A percentile compares a stretch with the other conserved stretches of the same genome.
phyloP scores from a whole-genome alignment of 2,113 vertebrate genomes.

The Daubentonia madagascariensis region DNA sequence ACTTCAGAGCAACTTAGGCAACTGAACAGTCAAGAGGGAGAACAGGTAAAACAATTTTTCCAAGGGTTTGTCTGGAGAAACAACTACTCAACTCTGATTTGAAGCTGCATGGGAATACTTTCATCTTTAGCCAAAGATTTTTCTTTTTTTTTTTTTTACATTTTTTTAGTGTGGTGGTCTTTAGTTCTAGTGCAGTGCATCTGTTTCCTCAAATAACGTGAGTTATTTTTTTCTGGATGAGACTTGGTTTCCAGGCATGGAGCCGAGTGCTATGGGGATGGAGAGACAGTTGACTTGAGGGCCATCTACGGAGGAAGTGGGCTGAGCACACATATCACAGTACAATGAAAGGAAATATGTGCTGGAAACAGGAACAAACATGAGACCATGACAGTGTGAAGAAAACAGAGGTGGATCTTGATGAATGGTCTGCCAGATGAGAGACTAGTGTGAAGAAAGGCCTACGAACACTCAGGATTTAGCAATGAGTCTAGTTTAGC shows the following conservation, averaged over 20 bases:
- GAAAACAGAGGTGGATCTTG: background rate
- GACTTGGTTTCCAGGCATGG: background rate
- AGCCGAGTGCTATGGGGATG: background rate
- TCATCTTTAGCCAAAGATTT: background rate
- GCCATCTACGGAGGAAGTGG: background rate
- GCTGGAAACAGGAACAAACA: background rate
- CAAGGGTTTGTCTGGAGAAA: conserved; percentile 9
- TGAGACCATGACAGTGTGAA: background rate
- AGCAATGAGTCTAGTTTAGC: background rate
- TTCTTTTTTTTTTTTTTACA: background rate
- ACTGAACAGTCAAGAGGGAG: background rate
- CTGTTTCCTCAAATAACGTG: background rate
- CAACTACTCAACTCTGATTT: background rate
- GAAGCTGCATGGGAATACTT: background rate
- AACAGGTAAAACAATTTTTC: conserved; percentile 44
- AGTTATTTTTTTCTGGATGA: conserved; percentile 16
- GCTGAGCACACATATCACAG: background rate
- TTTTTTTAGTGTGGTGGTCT: background rate
- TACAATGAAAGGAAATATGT: background rate
- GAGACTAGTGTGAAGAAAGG: background rate
- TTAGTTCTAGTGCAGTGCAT: background rate
- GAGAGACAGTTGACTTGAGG: background rate
- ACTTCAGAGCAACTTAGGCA: conserved; percentile 44
- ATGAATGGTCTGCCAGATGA: background rate
- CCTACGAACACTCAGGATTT: background rate